phyloP scores from a whole-genome alignment of 2,113 vertebrate species.

The Bettongia penicillata region DNA sequence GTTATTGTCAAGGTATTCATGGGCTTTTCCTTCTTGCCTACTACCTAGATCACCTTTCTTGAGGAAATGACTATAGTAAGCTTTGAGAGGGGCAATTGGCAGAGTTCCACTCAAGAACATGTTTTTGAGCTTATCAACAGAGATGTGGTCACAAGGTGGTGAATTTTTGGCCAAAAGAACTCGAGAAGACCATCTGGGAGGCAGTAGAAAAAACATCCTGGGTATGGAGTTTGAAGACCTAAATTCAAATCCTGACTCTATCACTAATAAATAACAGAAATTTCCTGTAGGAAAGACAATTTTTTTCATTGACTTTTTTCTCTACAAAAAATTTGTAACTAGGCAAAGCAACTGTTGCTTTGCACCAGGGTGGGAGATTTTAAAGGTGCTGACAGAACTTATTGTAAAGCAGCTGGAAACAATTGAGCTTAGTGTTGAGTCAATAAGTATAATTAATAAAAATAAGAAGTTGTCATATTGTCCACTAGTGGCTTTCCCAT shows the following conservation, averaged over 20 bases:
- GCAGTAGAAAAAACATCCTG: not conserved
- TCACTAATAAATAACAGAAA: not conserved
- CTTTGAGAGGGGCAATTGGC: not conserved
- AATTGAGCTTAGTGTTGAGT: not conserved
- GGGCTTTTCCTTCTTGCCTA: not conserved
- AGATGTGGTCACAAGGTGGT: not conserved
- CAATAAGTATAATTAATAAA: not conserved
- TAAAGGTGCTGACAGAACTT: not conserved
- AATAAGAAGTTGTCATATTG: not conserved
- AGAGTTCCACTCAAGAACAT: not conserved
- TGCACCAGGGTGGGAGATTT: not conserved
- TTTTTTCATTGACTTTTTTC: not conserved
- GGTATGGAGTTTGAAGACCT: not conserved
- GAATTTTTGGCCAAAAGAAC: not conserved
- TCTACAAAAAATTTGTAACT: not conserved
- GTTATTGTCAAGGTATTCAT: not conserved
- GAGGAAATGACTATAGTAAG: not conserved
- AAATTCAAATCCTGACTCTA: not conserved
- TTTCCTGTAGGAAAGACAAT: not conserved
- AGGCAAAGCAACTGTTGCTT: not conserved
- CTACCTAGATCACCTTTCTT: not conserved
- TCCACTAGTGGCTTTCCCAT: not conserved
- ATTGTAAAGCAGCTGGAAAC: not conserved
- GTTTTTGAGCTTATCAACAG: not conserved
- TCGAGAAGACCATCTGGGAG: not conserved